Conservation (phyloP, 1,140 invertebrate species). For the Atta cephalotes region DNA sequence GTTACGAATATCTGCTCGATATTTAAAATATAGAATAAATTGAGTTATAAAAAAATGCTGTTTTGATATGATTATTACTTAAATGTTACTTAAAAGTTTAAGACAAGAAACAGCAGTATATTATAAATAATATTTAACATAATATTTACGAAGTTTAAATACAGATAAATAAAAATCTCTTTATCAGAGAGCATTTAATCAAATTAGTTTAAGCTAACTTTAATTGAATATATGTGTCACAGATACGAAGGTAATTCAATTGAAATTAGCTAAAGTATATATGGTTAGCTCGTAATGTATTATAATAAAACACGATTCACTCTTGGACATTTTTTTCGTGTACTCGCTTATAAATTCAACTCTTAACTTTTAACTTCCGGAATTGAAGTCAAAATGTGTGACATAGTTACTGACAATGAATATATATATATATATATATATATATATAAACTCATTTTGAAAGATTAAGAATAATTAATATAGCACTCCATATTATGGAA, state of each 20-base stretch:
- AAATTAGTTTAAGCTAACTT: constrained; percentile 28
- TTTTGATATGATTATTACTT: neutral
- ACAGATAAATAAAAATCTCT: neutral
- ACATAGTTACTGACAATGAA: too few species aligned
- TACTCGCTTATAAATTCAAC: neutral
- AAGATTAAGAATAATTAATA: neutral
- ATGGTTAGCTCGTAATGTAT: neutral
- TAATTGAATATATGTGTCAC: neutral
- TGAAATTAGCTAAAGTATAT: neutral
- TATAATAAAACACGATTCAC: neutral
- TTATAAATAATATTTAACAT: neutral
- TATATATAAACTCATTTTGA: too few species aligned
- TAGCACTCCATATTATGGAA: neutral
- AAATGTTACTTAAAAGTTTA: too few species aligned
- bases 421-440: too few species aligned
- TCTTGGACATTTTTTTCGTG: neutral
- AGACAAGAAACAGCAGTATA: too few species aligned
- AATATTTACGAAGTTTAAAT: neutral
- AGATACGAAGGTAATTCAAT: neutral
- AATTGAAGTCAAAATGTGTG: too few species aligned
- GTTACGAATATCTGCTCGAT: neutral
- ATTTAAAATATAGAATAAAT: neutral
- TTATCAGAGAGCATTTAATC: neutral
- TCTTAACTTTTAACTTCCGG: too few species aligned
- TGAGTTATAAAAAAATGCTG: constrained; percentile 3